Conservation (phyloP, 2,797 vertebrate genomes). For the Etheostoma perlongum region DNA sequence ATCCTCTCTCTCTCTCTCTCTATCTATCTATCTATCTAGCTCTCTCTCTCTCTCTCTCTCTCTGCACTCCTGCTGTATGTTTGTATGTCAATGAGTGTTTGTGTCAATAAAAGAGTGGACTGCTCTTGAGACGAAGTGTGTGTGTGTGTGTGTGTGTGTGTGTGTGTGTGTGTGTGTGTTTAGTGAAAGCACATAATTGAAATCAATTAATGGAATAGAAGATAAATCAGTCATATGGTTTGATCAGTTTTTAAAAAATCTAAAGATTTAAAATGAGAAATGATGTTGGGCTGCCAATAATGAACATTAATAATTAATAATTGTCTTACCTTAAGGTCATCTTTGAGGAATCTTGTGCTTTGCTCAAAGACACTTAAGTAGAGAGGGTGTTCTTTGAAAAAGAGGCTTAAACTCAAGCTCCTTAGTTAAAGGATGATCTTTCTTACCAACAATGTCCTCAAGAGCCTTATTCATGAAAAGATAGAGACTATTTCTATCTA, state of each 20-base stretch:
- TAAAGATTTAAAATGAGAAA: no score
- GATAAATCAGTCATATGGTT: no score
- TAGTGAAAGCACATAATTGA: no score
- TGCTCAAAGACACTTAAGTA: not conserved
- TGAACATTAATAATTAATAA: no score
- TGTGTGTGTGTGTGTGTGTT: no score
- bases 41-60: not conserved
- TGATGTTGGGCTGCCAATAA: no score
- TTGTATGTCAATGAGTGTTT: not conserved
- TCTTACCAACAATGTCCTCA: not conserved
- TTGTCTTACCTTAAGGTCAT: not conserved
- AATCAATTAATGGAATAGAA: no score
- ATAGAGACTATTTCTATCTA: no score
- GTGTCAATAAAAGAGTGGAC: not conserved
- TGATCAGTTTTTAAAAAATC: no score
- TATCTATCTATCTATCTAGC: not conserved
- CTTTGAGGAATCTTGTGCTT: not conserved
- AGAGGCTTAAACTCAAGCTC: not conserved
- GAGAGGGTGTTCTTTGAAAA: slow-evolving; percentile 2
- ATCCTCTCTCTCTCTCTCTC: not conserved
- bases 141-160: no score
- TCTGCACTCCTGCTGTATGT: not conserved
- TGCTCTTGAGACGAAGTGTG: no score
- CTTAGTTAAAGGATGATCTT: not conserved
- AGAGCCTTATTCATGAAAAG: not conserved